A percentile compares a stretch with the other conserved stretches of the same genome.
These are phyloP conservation scores for Diadegma fenestrale DNA, from an alignment of 2,888 invertebrate genomes.

Conservation along the genomic window DNA sequence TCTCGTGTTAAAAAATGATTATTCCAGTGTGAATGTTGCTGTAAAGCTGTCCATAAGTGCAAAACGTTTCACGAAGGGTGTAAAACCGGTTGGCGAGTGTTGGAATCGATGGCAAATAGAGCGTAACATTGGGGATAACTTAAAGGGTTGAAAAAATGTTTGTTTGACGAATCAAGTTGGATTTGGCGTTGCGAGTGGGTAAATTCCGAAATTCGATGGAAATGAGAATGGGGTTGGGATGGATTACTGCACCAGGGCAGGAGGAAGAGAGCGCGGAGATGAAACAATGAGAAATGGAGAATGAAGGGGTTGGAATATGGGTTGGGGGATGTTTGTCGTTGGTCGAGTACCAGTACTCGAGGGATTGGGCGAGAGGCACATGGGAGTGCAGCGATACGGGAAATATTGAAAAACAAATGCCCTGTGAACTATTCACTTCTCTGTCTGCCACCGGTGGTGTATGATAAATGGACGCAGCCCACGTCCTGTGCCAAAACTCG, in stretches of 20 bases:
- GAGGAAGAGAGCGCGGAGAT: conserved; percentile 14
- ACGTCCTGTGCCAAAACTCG: conserved; percentile 57
- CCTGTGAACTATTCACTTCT: conserved; percentile 23
- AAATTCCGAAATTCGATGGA: not conserved
- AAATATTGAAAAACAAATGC: conserved; percentile 73
- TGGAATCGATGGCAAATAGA: conserved; percentile 14
- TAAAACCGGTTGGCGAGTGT: not conserved
- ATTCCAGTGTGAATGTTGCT: not conserved
- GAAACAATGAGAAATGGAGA: conserved; percentile 44
- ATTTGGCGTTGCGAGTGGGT: not conserved
- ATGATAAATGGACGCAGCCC: conserved; percentile 64
- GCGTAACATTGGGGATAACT: not conserved
- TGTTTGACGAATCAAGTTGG: conserved; percentile 26
- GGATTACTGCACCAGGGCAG: not conserved
- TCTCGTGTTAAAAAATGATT: not conserved
- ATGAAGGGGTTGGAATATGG: conserved; percentile 8
- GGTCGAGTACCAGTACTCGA: conserved; percentile 40
- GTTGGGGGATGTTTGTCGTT: conserved; percentile 43
- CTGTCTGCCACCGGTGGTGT: conserved; percentile 51
- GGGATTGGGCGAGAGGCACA: conserved; percentile 33
- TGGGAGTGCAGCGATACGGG: conserved; percentile 31
- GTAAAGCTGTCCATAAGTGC: not conserved
- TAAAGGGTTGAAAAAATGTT: not conserved
- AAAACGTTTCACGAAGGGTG: not conserved
- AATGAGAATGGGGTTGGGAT: conserved; percentile 18